phyloP scores from a whole-genome alignment of 2,113 vertebrate genomes.

The Apteryx mantelli region DNA sequence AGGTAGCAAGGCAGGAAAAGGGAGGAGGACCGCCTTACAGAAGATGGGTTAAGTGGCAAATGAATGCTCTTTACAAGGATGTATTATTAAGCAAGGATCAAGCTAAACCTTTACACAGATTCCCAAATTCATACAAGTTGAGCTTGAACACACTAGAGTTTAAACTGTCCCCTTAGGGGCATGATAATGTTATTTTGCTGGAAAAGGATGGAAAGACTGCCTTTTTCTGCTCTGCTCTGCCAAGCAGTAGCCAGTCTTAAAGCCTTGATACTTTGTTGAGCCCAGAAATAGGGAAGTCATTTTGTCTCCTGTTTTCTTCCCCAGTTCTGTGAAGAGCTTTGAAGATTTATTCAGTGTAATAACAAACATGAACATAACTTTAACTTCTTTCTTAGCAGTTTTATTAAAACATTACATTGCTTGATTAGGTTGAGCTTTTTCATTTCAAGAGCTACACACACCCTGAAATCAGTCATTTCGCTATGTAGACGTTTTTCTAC shows the following conservation, averaged over 20 bases:
- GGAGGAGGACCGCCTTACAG: accelerated
- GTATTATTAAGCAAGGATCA: not conserved
- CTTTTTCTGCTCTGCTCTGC: not conserved
- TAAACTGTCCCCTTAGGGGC: not conserved
- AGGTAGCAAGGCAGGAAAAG: not conserved
- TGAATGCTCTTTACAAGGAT: not conserved
- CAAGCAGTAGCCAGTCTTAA: not conserved
- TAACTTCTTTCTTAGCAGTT: not conserved
- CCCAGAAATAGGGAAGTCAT: not conserved
- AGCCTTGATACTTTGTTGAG: not conserved
- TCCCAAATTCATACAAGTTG: not conserved
- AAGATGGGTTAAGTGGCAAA: not conserved
- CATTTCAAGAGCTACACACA: not conserved
- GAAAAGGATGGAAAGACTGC: not conserved
- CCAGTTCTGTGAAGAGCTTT: not conserved
- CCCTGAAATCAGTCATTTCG: not conserved
- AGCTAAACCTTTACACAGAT: not conserved
- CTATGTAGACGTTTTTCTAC: not conserved
- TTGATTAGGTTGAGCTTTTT: not conserved
- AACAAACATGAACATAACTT: not conserved
- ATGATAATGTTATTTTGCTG: not conserved
- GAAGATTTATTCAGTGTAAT: not conserved
- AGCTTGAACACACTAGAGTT: not conserved
- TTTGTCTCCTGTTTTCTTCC: not conserved
- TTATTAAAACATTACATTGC: not conserved